Percentiles rank a stretch among this genome's conserved stretches.
Evolutionary conservation across 2,888 invertebrate genomes (phyloP).

Genomic region (Maniola hyperantus): DNA sequence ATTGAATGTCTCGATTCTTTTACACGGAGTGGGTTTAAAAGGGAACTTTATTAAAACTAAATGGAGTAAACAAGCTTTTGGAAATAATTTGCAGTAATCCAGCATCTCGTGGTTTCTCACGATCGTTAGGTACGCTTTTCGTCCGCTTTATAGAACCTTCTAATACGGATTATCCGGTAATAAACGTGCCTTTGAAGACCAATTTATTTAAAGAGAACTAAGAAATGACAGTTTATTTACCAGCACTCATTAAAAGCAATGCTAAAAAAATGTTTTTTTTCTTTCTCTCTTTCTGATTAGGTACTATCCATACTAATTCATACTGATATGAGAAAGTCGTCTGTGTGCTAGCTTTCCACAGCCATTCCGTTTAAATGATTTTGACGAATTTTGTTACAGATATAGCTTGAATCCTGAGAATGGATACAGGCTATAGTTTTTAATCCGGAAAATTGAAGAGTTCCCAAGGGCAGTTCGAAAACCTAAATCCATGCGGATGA

Average conservation of each 20-base stretch:
- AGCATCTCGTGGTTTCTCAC: neutral
- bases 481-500: too few species aligned
- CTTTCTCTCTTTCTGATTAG: too few species aligned
- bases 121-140: neutral
- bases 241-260: neutral
- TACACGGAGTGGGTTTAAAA: neutral
- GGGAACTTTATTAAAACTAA: neutral
- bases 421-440: too few species aligned
- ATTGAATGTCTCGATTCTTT: neutral
- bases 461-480: too few species aligned
- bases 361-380: too few species aligned
- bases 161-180: slow-evolving; percentile 10
- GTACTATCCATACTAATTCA: too few species aligned
- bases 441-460: too few species aligned
- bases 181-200: slow-evolving; percentile 1
- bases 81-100: slow-evolving; percentile 1
- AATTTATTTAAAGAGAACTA: neutral
- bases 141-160: slow-evolving; percentile 6
- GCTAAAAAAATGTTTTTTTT: neutral
- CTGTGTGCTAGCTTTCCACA: too few species aligned
- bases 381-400: too few species aligned
- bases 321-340: too few species aligned
- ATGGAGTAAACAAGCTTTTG: neutral
- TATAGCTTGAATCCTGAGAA: too few species aligned
- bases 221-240: neutral